phyloP scores from a whole-genome alignment of 2,113 vertebrate species.

The Charadrius vociferus region DNA sequence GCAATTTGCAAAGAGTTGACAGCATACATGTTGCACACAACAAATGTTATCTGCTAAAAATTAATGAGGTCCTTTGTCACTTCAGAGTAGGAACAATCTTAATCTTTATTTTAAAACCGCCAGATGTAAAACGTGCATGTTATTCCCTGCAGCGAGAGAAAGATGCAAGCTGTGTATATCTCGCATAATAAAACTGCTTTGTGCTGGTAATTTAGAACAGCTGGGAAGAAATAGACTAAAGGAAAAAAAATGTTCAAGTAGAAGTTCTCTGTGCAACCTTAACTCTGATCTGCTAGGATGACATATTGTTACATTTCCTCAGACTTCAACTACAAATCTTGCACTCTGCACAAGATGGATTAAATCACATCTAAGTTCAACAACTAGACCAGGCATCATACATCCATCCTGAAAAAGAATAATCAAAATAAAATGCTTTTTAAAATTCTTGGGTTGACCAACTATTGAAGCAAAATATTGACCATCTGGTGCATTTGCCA shows the following conservation, averaged over 20 bases:
- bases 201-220: background rate
- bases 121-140: background rate
- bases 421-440: background rate
- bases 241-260: background rate
- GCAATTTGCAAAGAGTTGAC: background rate
- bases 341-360: background rate
- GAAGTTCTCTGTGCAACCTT: background rate
- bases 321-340: background rate
- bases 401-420: background rate
- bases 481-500: background rate
- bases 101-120: background rate
- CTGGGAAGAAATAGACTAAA: background rate
- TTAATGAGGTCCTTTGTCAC: background rate
- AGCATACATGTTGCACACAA: background rate
- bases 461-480: background rate
- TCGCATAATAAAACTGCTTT: background rate
- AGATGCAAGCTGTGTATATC: background rate
- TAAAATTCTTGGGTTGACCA: background rate
- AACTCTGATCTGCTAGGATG: background rate
- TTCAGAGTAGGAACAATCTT: background rate
- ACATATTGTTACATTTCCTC: background rate
- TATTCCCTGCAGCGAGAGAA: background rate
- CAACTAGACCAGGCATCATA: background rate
- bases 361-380: background rate
- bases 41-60: background rate